Percentiles rank a stretch among this genome's conserved stretches.
Conservation (phyloP, 2,888 invertebrate genomes). For the Orchesella flavescens region DNA sequence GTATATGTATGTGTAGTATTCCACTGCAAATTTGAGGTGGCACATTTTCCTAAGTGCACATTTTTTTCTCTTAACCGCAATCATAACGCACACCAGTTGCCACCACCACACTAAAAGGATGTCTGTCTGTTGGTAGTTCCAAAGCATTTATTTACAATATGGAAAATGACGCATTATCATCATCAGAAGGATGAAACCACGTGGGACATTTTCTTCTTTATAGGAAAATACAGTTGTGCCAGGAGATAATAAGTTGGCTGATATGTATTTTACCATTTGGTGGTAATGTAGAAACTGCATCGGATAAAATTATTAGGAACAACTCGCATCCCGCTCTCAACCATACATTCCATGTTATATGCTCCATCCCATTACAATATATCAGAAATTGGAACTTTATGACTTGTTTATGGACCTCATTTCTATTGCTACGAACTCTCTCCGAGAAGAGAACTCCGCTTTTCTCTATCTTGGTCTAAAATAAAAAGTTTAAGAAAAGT, state of each 20-base stretch:
- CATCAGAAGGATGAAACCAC: conserved; percentile 8
- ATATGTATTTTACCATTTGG: neutral
- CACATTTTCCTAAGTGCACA: conserved; percentile 11
- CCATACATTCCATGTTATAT: neutral
- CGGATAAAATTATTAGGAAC: conserved; percentile 16
- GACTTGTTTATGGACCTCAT: conserved; percentile 40
- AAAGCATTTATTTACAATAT: neutral
- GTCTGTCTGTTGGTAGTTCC: neutral
- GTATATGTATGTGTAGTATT: too few relatives aligned
- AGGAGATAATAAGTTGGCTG: neutral
- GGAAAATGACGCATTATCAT: neutral
- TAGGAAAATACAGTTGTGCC: conserved; percentile 6
- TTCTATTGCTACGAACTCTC: neutral
- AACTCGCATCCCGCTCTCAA: neutral
- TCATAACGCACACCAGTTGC: conserved; percentile 24
- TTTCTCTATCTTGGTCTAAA: neutral
- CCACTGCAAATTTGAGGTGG: neutral
- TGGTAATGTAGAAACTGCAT: conserved; percentile 1
- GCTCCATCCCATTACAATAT: conserved; percentile 35
- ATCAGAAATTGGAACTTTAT: conserved; percentile 49
- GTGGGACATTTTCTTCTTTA: conserved; percentile 2
- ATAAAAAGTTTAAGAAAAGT: conserved; percentile 9
- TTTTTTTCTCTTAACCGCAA: neutral
- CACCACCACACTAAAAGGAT: conserved; percentile 6
- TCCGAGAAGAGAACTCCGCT: neutral